These are phyloP conservation scores for Prorops nasuta DNA, from an alignment of 1,140 invertebrate species.

Conservation along the genomic window DNA sequence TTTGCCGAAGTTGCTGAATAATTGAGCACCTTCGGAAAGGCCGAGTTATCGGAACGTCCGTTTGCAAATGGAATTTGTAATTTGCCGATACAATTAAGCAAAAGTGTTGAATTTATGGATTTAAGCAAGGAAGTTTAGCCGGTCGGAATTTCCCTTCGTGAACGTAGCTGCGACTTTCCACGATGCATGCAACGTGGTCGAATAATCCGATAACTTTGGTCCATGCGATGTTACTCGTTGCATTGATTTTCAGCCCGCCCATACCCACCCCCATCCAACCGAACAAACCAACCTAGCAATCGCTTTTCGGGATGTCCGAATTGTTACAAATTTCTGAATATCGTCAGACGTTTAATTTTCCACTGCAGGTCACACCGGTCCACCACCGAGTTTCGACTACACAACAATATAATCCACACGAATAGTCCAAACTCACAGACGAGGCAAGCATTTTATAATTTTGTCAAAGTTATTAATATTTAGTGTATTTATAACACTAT, in stretches of 20 bases:
- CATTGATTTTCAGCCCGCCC: constrained; percentile 27
- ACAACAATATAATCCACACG: constrained; percentile 19
- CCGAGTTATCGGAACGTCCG: constrained; percentile 1
- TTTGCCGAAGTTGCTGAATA: constrained; percentile 26
- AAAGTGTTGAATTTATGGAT: too few relatives aligned
- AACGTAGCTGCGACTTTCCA: neutral
- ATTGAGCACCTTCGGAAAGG: constrained; percentile 13
- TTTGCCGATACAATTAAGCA: constrained; percentile 29
- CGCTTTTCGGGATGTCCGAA: too few relatives aligned
- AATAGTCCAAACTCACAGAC: neutral
- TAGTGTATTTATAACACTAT: too few relatives aligned
- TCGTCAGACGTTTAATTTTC: constrained; percentile 32
- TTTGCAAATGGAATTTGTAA: constrained; percentile 29
- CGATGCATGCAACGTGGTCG: neutral
- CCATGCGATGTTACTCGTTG: constrained; percentile 16
- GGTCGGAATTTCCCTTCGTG: too few relatives aligned
- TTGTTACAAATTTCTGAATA: constrained; percentile 31
- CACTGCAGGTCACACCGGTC: constrained; percentile 29
- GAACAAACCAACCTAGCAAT: too few relatives aligned
- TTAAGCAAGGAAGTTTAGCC: too few relatives aligned
- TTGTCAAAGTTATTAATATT: neutral
- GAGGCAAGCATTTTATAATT: neutral
- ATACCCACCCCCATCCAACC: constrained; percentile 1
- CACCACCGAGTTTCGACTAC: constrained; percentile 16
- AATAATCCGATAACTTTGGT: constrained; percentile 15